Percentiles rank a stretch among this genome's conserved stretches.
phyloP scores from a whole-genome alignment of 2,888 invertebrate genomes.

The Papilio gigon region DNA sequence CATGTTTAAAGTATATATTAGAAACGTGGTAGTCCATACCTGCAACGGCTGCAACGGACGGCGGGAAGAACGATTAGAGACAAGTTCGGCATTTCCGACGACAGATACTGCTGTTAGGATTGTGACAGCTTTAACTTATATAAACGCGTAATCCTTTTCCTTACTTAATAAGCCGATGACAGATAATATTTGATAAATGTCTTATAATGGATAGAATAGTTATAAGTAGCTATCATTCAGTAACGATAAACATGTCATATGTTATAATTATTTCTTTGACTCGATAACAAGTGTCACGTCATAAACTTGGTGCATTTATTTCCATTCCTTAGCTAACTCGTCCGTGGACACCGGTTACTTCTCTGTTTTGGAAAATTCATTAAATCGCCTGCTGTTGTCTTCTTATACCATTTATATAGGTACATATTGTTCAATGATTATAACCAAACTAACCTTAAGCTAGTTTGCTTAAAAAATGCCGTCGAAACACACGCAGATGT shows the following conservation, averaged over 20 bases:
- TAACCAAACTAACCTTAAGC: no score
- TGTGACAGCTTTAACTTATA: background rate
- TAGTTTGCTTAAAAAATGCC: no score
- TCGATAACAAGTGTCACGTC: background rate
- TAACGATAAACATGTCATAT: background rate
- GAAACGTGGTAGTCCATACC: background rate
- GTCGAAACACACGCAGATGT: no score
- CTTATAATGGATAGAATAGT: background rate
- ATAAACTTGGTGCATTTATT: no score
- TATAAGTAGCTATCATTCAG: background rate
- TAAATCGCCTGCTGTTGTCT: no score
- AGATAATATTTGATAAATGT: slow-evolving; percentile 8
- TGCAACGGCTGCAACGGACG: background rate
- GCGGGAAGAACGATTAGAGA: background rate
- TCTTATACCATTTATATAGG: no score
- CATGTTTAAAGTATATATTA: background rate
- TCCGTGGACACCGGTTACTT: no score
- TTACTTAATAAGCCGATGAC: background rate
- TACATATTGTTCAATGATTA: no score
- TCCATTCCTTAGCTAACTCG: no score
- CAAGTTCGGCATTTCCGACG: background rate
- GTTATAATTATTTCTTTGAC: background rate
- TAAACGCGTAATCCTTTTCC: background rate
- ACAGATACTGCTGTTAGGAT: background rate
- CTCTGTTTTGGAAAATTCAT: no score